A percentile compares a stretch with the other conserved stretches of the same genome.
These are phyloP conservation scores for Thyatira batis DNA, from an alignment of 2,888 invertebrate species.

Conservation along the genomic window DNA sequence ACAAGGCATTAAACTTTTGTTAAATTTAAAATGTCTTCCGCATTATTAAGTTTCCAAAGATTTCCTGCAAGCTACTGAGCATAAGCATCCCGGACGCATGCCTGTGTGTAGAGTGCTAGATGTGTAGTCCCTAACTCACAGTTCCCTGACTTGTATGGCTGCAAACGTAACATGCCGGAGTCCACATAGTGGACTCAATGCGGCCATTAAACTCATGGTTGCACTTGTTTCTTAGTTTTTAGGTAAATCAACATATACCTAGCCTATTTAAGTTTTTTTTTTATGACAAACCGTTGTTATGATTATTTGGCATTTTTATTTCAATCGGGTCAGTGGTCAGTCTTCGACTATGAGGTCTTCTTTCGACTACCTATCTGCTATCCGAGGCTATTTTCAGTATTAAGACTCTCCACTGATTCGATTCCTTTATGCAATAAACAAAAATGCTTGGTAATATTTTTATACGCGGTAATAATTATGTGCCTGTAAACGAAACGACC, in stretches of 20 bases:
- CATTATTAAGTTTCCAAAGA: slow-evolving; percentile 33
- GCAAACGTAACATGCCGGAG: slow-evolving; percentile 17
- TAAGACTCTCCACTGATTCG: slow-evolving; percentile 38
- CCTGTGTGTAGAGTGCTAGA: slow-evolving; percentile 44
- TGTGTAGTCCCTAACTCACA: slow-evolving; percentile 22
- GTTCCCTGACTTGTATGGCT: slow-evolving; percentile 39
- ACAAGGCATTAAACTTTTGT: slow-evolving; percentile 31
- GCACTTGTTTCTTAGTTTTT: slow-evolving; percentile 55
- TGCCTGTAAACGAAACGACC: slow-evolving; percentile 30
- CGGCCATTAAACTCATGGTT: slow-evolving; percentile 41
- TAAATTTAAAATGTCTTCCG: slow-evolving; percentile 33
- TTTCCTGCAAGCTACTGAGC: slow-evolving; percentile 16
- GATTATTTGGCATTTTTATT: slow-evolving; percentile 44
- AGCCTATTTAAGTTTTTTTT: slow-evolving; percentile 67
- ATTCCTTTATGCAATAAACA: slow-evolving; percentile 7
- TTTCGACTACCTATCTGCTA: slow-evolving; percentile 14
- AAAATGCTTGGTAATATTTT: slow-evolving; percentile 17
- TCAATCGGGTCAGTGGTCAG: slow-evolving; percentile 37
- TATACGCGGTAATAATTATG: slow-evolving; percentile 6
- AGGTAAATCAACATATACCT: slow-evolving; percentile 58
- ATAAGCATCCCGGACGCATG: neutral
- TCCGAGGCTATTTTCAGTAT: slow-evolving; percentile 53
- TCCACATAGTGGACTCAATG: slow-evolving; percentile 56
- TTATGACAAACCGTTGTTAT: slow-evolving; percentile 57
- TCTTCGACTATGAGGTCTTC: slow-evolving; percentile 24